Conservation (phyloP, 2,113 vertebrate species). For the Saimiri boliviensis region DNA sequence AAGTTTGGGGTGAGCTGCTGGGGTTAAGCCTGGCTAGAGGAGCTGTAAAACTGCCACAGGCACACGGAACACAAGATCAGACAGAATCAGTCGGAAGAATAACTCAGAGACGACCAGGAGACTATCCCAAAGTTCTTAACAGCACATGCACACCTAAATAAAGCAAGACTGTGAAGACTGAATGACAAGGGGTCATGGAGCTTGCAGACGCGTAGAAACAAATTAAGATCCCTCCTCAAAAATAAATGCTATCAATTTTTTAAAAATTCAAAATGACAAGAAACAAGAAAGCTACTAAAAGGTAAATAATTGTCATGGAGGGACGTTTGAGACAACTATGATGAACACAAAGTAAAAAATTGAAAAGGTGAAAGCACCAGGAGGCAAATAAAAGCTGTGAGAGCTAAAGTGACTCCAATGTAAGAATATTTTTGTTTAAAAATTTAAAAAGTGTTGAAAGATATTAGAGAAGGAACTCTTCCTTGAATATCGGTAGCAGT, state of each 20-base stretch:
- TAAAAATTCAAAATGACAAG: neutral
- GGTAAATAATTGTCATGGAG: neutral
- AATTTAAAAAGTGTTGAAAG: neutral
- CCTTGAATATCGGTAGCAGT: neutral
- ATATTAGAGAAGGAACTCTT: neutral
- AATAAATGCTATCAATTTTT: neutral
- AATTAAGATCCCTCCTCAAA: neutral
- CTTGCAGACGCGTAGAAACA: neutral
- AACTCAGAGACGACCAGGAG: neutral
- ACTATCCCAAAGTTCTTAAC: no score
- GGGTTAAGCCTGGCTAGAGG: accelerated
- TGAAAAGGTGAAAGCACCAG: neutral
- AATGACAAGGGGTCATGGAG: neutral
- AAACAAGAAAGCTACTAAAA: neutral
- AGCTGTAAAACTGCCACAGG: neutral
- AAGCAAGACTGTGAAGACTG: no score
- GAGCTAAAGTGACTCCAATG: neutral
- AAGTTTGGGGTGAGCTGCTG: neutral
- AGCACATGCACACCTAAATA: neutral
- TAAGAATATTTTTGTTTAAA: neutral
- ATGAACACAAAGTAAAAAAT: neutral
- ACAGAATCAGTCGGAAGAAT: neutral
- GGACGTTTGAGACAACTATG: neutral
- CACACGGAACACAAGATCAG: neutral
- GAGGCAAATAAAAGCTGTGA: neutral